Conservation (phyloP, 2,888 invertebrate genomes). For the Cephus rjabovi region DNA sequence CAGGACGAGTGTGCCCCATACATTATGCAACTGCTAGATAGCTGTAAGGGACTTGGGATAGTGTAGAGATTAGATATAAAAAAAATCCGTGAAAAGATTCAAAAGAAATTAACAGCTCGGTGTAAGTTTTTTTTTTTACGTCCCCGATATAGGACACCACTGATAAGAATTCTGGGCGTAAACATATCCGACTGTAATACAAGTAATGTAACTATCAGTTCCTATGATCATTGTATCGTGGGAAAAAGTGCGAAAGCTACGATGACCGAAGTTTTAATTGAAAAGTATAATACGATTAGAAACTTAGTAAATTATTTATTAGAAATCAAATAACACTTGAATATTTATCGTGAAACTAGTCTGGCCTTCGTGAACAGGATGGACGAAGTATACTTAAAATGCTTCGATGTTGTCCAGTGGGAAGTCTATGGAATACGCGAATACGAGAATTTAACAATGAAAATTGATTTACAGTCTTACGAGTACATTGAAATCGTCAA, state of each 20-base stretch:
- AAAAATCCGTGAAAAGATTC: neutral
- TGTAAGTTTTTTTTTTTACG: neutral
- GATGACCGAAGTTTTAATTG: neutral
- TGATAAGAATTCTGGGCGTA: neutral
- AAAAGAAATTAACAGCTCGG: neutral
- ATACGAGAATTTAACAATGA: neutral
- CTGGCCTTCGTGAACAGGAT: neutral
- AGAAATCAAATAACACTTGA: neutral
- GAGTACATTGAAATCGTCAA: neutral
- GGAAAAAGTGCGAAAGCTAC: neutral
- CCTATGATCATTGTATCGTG: neutral
- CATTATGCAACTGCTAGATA: neutral
- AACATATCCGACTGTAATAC: neutral
- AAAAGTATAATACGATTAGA: neutral
- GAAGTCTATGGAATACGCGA: neutral
- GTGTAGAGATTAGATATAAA: neutral
- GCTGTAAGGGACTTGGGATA: neutral
- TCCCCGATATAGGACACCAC: neutral
- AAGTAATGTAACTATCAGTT: neutral
- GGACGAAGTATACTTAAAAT: neutral
- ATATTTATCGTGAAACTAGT: neutral
- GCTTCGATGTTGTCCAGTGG: neutral
- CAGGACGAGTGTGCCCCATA: neutral
- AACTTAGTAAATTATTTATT: neutral
- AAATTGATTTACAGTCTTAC: neutral